Conservation (phyloP, 2,888 invertebrate genomes). For the Drosophila rubida region DNA sequence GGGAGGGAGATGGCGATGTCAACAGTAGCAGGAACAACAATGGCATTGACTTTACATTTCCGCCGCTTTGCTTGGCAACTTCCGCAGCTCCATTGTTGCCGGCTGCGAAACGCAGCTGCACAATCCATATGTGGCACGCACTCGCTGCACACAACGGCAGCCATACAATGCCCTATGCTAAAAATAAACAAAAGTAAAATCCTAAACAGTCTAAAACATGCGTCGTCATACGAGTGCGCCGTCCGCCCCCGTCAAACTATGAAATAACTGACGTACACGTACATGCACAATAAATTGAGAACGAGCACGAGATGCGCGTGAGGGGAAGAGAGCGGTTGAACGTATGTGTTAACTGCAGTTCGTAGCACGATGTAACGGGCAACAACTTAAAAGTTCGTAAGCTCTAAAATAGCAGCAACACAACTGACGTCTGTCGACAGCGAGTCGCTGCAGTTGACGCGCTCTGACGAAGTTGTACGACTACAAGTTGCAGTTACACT, state of each 20-base stretch:
- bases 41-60: slow-evolving; percentile 78
- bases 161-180: slow-evolving; percentile 4
- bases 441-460: slow-evolving; percentile 62
- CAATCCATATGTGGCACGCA: slow-evolving; percentile 49
- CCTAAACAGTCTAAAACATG: slow-evolving; percentile 39
- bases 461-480: slow-evolving; percentile 58
- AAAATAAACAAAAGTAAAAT: slow-evolving; percentile 27
- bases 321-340: neutral
- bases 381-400: slow-evolving; percentile 73
- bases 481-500: slow-evolving; percentile 64
- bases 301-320: slow-evolving; percentile 3
- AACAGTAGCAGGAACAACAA: slow-evolving; percentile 31
- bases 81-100: slow-evolving; percentile 55
- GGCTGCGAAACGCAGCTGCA: slow-evolving; percentile 27
- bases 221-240: slow-evolving; percentile 7
- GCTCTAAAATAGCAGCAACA: slow-evolving; percentile 65
- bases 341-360: slow-evolving; percentile 44
- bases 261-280: slow-evolving; percentile 39
- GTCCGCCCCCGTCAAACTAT: slow-evolving; percentile 1
- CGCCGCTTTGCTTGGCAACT: slow-evolving; percentile 72
- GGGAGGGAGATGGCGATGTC: slow-evolving; percentile 17
- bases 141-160: slow-evolving; percentile 28
- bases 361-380: slow-evolving; percentile 27
- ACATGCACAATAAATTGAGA: neutral
- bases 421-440: slow-evolving; percentile 48